Evolutionary conservation across 2,797 vertebrate species (phyloP).

Genomic region (Tokudaia tokunoshimensis): DNA sequence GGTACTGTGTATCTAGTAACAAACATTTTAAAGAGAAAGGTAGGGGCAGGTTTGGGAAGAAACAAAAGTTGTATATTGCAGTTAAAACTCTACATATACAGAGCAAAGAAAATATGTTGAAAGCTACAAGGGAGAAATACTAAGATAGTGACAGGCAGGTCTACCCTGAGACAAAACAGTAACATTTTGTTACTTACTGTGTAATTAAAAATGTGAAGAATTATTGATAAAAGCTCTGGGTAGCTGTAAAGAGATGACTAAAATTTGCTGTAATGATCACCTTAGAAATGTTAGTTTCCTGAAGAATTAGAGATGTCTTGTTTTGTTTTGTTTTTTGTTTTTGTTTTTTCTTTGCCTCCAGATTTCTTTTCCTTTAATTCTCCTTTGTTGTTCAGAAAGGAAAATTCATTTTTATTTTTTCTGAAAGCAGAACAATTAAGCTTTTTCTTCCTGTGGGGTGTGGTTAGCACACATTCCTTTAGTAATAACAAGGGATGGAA

Average conservation of each 20-base stretch:
- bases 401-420: not conserved
- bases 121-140: not conserved
- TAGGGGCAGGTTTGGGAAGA: not conserved
- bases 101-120: not conserved
- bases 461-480: not conserved
- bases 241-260: not conserved
- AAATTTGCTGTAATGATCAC: not conserved
- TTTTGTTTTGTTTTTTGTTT: not conserved
- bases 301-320: not conserved
- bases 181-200: not conserved
- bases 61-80: not conserved
- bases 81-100: not conserved
- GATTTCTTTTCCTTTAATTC: not conserved
- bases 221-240: not conserved
- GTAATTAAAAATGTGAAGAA: not conserved
- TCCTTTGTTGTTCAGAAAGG: not conserved
- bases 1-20: not conserved
- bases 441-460: not conserved
- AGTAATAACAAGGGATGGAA: not conserved
- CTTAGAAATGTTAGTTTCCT: not conserved
- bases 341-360: not conserved
- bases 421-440: slow-evolving; percentile 18
- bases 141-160: not conserved
- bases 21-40: not conserved
- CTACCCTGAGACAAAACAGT: not conserved